Percentiles rank a stretch among this genome's conserved stretches.
Conservation (phyloP, 2,797 vertebrate genomes). For the Sardinella longiceps region DNA sequence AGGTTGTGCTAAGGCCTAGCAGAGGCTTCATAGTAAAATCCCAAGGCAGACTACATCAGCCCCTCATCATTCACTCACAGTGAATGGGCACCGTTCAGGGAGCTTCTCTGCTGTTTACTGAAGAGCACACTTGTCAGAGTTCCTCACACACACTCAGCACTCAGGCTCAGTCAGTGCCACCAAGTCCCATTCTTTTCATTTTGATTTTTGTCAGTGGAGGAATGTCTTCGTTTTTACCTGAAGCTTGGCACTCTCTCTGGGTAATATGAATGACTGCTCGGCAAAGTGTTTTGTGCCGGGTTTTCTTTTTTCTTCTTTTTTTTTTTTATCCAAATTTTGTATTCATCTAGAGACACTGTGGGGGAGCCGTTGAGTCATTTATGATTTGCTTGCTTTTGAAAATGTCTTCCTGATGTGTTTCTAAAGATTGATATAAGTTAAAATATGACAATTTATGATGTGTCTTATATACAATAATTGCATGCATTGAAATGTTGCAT, state of each 20-base stretch:
- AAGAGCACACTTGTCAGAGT: not conserved
- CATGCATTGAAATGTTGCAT: constrained; percentile 55
- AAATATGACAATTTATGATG: not conserved
- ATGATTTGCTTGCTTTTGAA: constrained; percentile 31
- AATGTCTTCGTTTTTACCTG: not conserved
- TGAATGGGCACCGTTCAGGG: not conserved
- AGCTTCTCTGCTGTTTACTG: not conserved
- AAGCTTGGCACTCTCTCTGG: not conserved
- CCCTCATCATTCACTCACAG: not conserved
- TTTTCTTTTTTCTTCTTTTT: no score
- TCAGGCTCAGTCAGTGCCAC: not conserved
- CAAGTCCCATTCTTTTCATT: not conserved
- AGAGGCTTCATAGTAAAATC: constrained; percentile 10
- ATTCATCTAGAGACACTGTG: not conserved
- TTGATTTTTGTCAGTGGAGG: not conserved
- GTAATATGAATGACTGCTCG: not conserved
- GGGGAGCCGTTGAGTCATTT: not conserved
- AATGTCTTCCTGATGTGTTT: constrained; percentile 58
- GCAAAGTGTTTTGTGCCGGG: not conserved
- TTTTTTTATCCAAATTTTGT: not conserved
- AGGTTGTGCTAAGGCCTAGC: not conserved
- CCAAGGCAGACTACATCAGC: not conserved
- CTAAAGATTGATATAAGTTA: constrained; percentile 30
- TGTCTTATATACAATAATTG: constrained; percentile 52
- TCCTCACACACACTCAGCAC: not conserved